Percentiles rank a stretch among this genome's conserved stretches.
These are phyloP conservation scores for Mustela nigripes DNA, from an alignment of 2,113 vertebrate species.

Conservation along the genomic window DNA sequence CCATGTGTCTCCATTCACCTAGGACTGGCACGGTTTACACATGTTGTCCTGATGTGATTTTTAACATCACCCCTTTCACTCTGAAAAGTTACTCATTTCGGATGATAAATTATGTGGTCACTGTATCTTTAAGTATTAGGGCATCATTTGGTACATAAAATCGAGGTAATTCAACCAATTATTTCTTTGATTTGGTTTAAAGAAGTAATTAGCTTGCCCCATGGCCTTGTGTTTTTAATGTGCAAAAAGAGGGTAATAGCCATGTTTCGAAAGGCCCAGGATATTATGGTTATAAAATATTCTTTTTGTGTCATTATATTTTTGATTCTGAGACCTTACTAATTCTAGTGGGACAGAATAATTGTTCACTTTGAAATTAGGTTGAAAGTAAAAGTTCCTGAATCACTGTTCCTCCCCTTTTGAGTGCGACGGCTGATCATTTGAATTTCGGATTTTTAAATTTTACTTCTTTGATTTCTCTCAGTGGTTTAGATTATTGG, in stretches of 20 bases:
- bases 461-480: neutral
- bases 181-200: neutral
- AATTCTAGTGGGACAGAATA: neutral
- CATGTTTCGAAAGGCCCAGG: neutral
- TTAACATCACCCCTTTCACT: neutral
- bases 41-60: neutral
- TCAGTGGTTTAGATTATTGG: neutral
- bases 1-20: neutral
- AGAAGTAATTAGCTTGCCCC: neutral
- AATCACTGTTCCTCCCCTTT: neutral
- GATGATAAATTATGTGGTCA: neutral
- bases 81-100: neutral
- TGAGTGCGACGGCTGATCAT: neutral
- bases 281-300: neutral
- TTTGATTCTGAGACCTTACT: slow-evolving; percentile 11
- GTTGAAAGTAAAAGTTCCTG: slow-evolving; percentile 6
- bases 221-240: neutral
- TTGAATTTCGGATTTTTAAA: neutral
- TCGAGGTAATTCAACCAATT: neutral
- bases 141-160: neutral
- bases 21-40: neutral
- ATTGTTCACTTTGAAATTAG: neutral
- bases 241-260: neutral
- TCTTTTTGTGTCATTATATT: neutral
- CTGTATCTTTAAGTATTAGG: neutral